Percentiles rank a stretch among this genome's conserved stretches.
phyloP scores from a whole-genome alignment of 2,888 invertebrate genomes.

The Helicoverpa assulta region DNA sequence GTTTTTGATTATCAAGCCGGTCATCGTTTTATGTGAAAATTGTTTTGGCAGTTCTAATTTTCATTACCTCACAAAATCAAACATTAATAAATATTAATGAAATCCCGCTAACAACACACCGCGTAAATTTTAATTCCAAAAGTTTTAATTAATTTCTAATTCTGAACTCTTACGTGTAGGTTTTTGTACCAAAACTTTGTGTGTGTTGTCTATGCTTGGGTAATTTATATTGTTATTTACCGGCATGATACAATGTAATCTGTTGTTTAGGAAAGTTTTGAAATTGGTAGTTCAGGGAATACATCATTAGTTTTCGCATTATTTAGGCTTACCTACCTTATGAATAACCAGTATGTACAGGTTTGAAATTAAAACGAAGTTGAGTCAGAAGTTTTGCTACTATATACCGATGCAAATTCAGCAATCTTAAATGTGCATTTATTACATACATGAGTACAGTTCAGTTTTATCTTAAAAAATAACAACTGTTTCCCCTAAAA shows the following conservation, averaged over 20 bases:
- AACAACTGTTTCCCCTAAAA: neutral
- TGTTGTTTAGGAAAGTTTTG: conserved; percentile 33
- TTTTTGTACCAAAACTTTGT: conserved; percentile 43
- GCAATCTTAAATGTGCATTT: too few relatives aligned
- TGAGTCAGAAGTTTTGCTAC: neutral
- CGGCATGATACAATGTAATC: conserved; percentile 38
- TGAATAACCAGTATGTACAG: neutral
- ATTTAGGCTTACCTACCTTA: neutral
- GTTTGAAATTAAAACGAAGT: neutral
- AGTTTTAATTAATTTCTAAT: conserved; percentile 63
- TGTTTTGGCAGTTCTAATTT: neutral
- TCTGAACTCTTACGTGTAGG: conserved; percentile 28
- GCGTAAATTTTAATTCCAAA: conserved; percentile 37
- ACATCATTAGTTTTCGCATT: conserved; percentile 8
- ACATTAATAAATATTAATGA: conserved; percentile 33
- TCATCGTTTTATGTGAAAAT: neutral
- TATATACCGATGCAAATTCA: too few relatives aligned
- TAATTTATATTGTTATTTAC: conserved; percentile 34
- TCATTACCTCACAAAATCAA: conserved; percentile 6
- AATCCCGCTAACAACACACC: conserved; percentile 15
- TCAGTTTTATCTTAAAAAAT: neutral
- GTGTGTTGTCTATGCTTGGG: conserved; percentile 19
- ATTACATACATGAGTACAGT: neutral
- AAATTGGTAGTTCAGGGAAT: conserved; percentile 31
- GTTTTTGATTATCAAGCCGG: neutral